Base-by-base conservation (phyloP, 64 coral and sea anemone genomes). In the Catalaphyllia jardinei region DNA sequence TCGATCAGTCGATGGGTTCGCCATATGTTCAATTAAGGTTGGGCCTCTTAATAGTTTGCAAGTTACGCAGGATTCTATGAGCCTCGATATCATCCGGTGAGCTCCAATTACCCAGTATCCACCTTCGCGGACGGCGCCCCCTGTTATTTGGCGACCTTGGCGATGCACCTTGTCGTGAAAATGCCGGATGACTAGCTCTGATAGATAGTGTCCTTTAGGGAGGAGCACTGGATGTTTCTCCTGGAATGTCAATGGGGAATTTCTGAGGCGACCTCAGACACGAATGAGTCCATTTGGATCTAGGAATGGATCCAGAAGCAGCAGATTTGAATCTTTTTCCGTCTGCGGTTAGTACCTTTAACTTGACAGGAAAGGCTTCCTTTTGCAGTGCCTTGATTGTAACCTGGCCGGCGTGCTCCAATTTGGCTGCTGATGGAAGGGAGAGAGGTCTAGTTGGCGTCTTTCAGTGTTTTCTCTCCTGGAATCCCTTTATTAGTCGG, bases 71-170 rank as follows among this genome's bases (percentile, higher is more conserved):
- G 57, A 31, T 4, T 33, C 11, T 14, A 85, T 31, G 13, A 35
- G 60, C 17, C 52, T 85, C 4, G 81, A 30, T 18, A 85, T 10
- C n/a, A 39, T 16, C 4, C 22, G 9, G 38, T 85, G 81, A 1
- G 60, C 60, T 24, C 81, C 60, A 64, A 67, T 85, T 2, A 85
- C 19, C 81, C 81, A 85, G 60, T 31, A 85, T 15, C 81, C 81
- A 7, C 10, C 81, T 85, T 63, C 16, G 60, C 28, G 81, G 25
- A 69, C 29, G 10, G 81, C 81, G 0, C 30, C 81, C 10, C 38
- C 1, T 15, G 81, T 85, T 10, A 85, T 85, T n/a, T 65, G 81
- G 49, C 25, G 60, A 24, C 81, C 81, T 65, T 85, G 81, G 24
- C 67, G 81, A 30, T 65, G 52, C 15, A 67, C 60, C 13, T 65